Evolutionary conservation across 1,140 invertebrate species (phyloP), one percentile per base, ranked within the genome.

Genomic region (Mylabris phalerata): DNA sequence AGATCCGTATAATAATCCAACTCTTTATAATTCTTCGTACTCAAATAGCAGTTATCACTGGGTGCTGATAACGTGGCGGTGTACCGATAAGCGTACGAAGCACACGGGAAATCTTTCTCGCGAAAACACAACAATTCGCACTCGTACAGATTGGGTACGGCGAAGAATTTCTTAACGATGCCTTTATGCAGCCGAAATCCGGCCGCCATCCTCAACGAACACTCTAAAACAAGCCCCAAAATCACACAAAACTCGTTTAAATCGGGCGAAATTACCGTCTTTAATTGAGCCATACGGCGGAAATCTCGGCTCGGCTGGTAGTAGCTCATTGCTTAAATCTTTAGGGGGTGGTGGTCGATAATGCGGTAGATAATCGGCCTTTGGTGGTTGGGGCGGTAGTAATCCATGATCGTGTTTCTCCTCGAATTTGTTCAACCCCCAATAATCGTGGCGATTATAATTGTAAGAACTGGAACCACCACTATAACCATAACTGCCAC

Each of bases 11-110:
- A 88, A 67, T 87, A 80, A 64, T 89, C 83, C 11, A 90, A 68
- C 42, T 81, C 79, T 46, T 82, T 77, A 58, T 86, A 84, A 1
- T 81, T 79, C 9, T 81, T 70, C 59, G 85, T 82, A 61, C 85
- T 88, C 2, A 90, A 72, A 66, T 87, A 85, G 66, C 89, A 91
- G 68, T 91, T 91, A 59, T 90, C 87, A 2, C 78, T 65, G 7
- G 77, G 75, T 42, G 11, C 41, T 4, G 11, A 5, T 11, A n/a
- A 42, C 10, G 9, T 42, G 11, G 11, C 11, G 3, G 11, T 54
- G 72, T 75, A 88, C 80, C 86, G 82, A 66, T 83, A 92, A 61
- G 86, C 87, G 65, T 88, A 90, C 0, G 86, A 86, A 47, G 83
- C 79, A 65, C 89, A 92, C 57, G 75, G 73, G 62, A 89, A 89